These are phyloP conservation scores for Papilio helenus DNA, from an alignment of 1,140 invertebrate genomes.

Conservation along the genomic window DNA sequence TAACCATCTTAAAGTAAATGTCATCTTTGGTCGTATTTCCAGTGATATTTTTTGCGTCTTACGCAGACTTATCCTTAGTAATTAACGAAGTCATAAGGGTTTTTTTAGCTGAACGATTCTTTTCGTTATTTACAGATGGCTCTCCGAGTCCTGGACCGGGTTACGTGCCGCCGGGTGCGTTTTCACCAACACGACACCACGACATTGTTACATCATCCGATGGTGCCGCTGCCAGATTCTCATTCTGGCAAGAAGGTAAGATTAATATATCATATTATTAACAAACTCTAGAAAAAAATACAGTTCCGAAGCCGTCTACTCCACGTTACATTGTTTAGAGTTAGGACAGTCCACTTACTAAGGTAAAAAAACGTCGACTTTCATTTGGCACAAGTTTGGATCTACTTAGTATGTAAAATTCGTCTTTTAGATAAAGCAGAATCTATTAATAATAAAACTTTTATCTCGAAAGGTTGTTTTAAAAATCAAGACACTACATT, in stretches of 20 bases:
- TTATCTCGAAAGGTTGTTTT: too few species aligned
- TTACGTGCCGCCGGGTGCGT: conserved; percentile 61
- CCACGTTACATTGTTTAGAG: too few species aligned
- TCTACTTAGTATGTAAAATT: too few species aligned
- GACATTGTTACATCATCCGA: conserved; percentile 71
- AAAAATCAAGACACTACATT: too few species aligned
- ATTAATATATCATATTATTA: background rate
- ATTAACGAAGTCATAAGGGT: too few species aligned
- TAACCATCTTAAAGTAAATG: background rate
- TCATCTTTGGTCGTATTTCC: background rate
- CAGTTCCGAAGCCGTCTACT: background rate
- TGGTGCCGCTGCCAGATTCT: conserved; percentile 59
- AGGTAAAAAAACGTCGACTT: too few species aligned
- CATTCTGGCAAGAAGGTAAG: conserved; percentile 72
- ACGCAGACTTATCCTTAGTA: conserved; percentile 20
- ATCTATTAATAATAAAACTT: too few species aligned
- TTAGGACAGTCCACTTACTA: too few species aligned
- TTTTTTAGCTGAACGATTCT: background rate
- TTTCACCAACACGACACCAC: conserved; percentile 68
- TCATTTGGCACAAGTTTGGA: too few species aligned
- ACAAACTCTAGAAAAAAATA: background rate
- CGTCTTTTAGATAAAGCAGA: too few species aligned
- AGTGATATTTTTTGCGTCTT: conserved; percentile 15
- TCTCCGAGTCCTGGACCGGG: conserved; percentile 63
- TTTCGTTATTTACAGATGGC: conserved; percentile 53